Evolutionary conservation across 64 coral and sea anemone genomes (phyloP).

Genomic region (Trachythela sp.): DNA sequence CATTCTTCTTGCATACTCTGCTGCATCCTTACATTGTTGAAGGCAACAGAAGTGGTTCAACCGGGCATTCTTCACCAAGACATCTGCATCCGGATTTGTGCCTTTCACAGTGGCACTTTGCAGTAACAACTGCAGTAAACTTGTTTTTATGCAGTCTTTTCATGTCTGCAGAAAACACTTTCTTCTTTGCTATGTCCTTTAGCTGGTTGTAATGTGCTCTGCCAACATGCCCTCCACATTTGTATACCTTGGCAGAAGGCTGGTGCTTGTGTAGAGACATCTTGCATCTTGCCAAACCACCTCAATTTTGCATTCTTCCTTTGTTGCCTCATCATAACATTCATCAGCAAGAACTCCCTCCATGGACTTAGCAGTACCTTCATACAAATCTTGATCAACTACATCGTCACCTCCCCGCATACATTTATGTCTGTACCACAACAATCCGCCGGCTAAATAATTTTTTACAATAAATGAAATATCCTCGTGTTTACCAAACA

Average conservation of each 20-base stretch:
- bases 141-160: slow-evolving; percentile 5
- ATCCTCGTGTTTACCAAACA: slow-evolving; percentile 32
- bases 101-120: slow-evolving; percentile 30
- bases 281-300: slow-evolving; percentile 44
- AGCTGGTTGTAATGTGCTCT: slow-evolving; percentile 24
- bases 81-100: slow-evolving; percentile 45
- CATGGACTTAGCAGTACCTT: slow-evolving; percentile 53
- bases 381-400: slow-evolving; percentile 43
- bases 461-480: slow-evolving; percentile 17
- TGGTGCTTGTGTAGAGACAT: slow-evolving; percentile 14
- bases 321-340: slow-evolving; percentile 44
- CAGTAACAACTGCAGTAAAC: slow-evolving; percentile 26
- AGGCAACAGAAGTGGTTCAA: too few relatives aligned
- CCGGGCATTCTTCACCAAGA: too few relatives aligned
- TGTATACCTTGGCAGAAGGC: slow-evolving; percentile 6
- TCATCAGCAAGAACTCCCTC: slow-evolving; percentile 46
- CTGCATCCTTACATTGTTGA: too few relatives aligned
- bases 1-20: too few relatives aligned
- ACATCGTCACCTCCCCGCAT: slow-evolving; percentile 13
- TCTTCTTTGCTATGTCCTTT: slow-evolving; percentile 54
- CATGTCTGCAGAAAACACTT: slow-evolving; percentile 26
- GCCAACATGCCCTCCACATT: slow-evolving; percentile 57
- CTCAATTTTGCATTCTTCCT: slow-evolving; percentile 18
- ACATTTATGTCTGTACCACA: slow-evolving; percentile 29
- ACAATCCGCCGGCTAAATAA: slow-evolving; percentile 17